Percentiles rank a stretch among this genome's conserved stretches.
phyloP scores from a whole-genome alignment of 2,888 invertebrate species.

The Metallyticus violacea region DNA sequence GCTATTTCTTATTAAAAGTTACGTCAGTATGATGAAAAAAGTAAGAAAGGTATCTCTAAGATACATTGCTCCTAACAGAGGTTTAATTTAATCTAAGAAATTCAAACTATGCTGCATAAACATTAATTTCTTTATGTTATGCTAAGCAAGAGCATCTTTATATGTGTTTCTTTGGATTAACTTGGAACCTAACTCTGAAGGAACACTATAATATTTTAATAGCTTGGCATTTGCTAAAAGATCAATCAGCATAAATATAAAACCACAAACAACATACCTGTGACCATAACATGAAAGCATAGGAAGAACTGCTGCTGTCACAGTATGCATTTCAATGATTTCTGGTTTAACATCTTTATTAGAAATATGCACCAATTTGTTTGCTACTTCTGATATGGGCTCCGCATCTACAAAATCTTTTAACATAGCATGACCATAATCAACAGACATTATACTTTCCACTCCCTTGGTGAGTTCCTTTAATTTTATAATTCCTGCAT shows the following conservation, averaged over 20 bases:
- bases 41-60: no score
- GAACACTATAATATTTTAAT: no score
- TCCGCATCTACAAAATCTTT: conserved; percentile 45
- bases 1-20: no score
- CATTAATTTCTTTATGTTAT: no score
- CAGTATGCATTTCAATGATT: conserved; percentile 65
- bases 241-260: neutral
- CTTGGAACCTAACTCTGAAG: no score
- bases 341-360: conserved; percentile 42
- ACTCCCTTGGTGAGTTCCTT: conserved; percentile 69
- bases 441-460: conserved; percentile 68
- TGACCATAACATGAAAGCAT: conserved; percentile 59
- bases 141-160: no score
- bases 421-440: conserved; percentile 56
- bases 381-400: neutral
- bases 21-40: no score
- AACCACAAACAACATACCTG: conserved; percentile 43
- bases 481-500: conserved; percentile 44
- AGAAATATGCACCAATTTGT: conserved; percentile 18
- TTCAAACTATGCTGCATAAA: no score
- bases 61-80: no score
- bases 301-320: conserved; percentile 64
- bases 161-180: no score
- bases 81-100: no score
- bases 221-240: no score